These are phyloP conservation scores for Oreochromis aureus DNA, from an alignment of 2,113 vertebrate species.

Conservation along the genomic window DNA sequence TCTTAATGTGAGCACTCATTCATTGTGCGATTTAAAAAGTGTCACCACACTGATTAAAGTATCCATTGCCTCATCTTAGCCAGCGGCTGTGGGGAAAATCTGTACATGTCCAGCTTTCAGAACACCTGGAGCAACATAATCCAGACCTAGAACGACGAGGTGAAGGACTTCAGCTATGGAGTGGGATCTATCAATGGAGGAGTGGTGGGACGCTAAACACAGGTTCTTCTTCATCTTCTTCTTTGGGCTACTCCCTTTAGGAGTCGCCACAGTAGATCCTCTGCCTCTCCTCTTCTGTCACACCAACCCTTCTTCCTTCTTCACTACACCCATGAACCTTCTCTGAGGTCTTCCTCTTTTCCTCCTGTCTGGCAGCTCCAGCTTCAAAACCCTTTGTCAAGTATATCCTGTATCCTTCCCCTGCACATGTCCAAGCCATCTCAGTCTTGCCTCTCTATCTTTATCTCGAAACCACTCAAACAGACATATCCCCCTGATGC, in stretches of 20 bases:
- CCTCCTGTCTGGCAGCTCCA: background rate
- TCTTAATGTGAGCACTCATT: background rate
- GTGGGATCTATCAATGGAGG: background rate
- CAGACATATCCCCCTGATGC: background rate
- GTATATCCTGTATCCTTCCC: background rate
- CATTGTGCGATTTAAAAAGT: background rate
- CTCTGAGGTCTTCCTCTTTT: background rate
- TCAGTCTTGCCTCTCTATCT: background rate
- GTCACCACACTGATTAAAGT: background rate
- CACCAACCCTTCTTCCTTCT: background rate
- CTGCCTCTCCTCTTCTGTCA: background rate
- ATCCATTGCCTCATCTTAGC: background rate
- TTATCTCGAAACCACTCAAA: background rate
- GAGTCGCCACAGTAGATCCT: fast-evolving
- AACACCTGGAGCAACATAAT: background rate
- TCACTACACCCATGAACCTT: background rate
- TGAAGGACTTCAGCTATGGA: background rate
- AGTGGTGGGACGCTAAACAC: background rate
- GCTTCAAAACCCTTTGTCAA: background rate
- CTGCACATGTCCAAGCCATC: background rate
- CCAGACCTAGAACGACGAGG: too few relatives aligned
- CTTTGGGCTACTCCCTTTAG: background rate
- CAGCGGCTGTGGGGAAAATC: background rate
- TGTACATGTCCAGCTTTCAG: background rate
- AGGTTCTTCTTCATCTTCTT: background rate